Base-by-base conservation (phyloP, 2,888 invertebrate genomes). In the Drosophila anomalata region DNA sequence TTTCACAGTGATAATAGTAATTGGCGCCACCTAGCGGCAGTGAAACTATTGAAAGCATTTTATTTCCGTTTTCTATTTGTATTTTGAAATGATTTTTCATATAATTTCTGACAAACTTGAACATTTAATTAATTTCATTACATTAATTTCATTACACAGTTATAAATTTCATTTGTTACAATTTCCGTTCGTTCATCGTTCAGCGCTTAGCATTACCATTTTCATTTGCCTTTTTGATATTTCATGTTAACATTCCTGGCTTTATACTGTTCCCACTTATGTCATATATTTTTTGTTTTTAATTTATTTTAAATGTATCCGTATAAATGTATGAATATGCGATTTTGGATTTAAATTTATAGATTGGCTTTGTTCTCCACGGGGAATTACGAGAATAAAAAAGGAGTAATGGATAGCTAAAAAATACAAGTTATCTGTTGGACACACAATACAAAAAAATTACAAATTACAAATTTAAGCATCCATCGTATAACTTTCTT, bases 31-130 rank as follows among this genome's bases (percentile, higher is more conserved):
- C 41, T 42, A 8, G 8, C 11, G 41, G 41, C 9, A 20, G 17
- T 8, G 12, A 20, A 57, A 36, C 57, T 70, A 63, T 29, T 29
- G 9, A 29, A 29, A 29, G 9, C 2, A 29, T 9, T 29, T 42
- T 17, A n/a, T 65, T 56, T 61, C 12, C 5, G 22, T 60, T 77
- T 70, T 60, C 44, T 46, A 50, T 73, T 50, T 66, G 63, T 61
- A 74, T 73, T 47, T 48, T 59, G 44, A 58, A 52, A 62, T 71
- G 58, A 56, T 57, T 81, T 57, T 75, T 56, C 65, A 84, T 89
- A 77, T 88, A 89, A 74, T 76, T 79, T 89, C 77, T 89, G 89
- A 89, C 88, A 88, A 87, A 88, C 88, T 87, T 88, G 73, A 86
- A 86, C 89, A 88, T 85, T 78, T 62, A 79, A 78, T 75, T 79